Conservation (phyloP, 2,113 vertebrate genomes). For the Ophiodon elongatus region DNA sequence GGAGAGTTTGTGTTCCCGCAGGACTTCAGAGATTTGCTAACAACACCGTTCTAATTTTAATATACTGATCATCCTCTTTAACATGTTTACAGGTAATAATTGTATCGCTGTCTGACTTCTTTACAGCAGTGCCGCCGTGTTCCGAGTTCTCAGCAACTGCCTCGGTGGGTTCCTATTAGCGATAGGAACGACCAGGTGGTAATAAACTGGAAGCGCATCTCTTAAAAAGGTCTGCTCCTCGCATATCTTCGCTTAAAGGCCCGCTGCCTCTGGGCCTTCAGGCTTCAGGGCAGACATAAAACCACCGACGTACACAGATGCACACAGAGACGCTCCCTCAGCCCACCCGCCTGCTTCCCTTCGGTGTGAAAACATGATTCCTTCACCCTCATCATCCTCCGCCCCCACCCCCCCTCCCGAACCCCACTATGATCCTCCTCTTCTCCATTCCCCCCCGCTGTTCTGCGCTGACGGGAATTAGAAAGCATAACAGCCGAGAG, state of each 20-base stretch:
- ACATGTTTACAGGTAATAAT: neutral
- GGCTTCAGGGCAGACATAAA: slow-evolving; percentile 36
- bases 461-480: slow-evolving; percentile 86
- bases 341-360: slow-evolving; percentile 54
- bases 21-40: neutral
- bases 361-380: slow-evolving; percentile 70
- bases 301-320: slow-evolving; percentile 35
- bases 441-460: slow-evolving; percentile 56
- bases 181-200: neutral
- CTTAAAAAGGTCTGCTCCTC: neutral
- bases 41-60: neutral
- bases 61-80: neutral
- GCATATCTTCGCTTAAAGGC: slow-evolving; percentile 72
- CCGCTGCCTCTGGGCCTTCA: slow-evolving; percentile 67
- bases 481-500: slow-evolving; percentile 87
- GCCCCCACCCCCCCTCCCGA: slow-evolving; percentile 12
- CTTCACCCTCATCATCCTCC: slow-evolving; percentile 60
- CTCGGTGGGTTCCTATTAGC: neutral
- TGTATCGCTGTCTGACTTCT: neutral
- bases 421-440: slow-evolving; percentile 26
- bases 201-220: neutral
- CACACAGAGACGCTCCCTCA: slow-evolving; percentile 75
- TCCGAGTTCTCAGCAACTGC: neutral
- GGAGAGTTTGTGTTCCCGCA: slow-evolving; percentile 1
- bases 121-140: neutral